These are phyloP conservation scores for Corella eumyota DNA, from an alignment of 23 tunicate genomes.

Conservation along the genomic window DNA sequence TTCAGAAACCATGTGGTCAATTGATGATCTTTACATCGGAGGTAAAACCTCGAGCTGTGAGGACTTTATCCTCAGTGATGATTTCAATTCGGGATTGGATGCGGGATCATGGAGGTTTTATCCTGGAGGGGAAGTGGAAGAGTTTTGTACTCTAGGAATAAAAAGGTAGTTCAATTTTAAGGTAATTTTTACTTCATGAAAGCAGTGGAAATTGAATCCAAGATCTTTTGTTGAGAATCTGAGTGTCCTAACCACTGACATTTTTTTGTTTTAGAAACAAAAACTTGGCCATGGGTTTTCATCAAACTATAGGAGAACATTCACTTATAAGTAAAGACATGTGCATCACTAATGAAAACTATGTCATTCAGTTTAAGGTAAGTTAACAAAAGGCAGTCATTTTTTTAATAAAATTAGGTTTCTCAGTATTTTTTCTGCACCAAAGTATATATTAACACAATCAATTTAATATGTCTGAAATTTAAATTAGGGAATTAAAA, in stretches of 20 bases:
- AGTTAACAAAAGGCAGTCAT: background rate
- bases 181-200: background rate
- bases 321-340: constrained; percentile 42
- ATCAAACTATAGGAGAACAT: constrained; percentile 17
- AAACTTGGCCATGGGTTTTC: too few species aligned
- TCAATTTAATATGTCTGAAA: too few species aligned
- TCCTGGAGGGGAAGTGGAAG: constrained; percentile 8
- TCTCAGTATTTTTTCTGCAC: too few species aligned
- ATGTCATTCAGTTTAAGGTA: constrained; percentile 77
- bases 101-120: constrained; percentile 34
- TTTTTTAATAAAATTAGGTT: too few species aligned
- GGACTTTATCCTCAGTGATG: constrained; percentile 10
- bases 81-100: constrained; percentile 8
- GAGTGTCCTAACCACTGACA: background rate
- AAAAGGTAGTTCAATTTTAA: background rate
- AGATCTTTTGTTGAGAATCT: background rate
- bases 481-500: too few species aligned
- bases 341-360: constrained; percentile 36
- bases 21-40: constrained; percentile 66
- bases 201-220: background rate
- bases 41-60: constrained; percentile 36
- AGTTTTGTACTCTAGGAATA: constrained; percentile 10
- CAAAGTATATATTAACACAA: too few species aligned
- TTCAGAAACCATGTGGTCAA: constrained; percentile 46
- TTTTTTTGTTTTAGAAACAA: background rate